A percentile compares a stretch with the other conserved stretches of the same genome.
phyloP scores from a whole-genome alignment of 2,113 vertebrate species.

The Aythya baeri region DNA sequence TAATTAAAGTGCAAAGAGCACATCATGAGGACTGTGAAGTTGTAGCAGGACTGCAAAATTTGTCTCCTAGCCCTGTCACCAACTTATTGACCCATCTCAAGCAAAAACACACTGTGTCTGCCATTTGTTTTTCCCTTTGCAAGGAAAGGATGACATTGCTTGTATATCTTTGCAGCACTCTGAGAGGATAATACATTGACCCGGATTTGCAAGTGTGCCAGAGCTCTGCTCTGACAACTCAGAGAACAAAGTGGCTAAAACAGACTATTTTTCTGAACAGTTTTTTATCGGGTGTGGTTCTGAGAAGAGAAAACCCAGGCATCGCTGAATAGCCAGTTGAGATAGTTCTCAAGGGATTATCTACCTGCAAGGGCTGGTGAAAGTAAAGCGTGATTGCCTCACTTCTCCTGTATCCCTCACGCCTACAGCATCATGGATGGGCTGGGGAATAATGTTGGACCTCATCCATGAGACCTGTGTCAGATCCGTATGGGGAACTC shows the following conservation, averaged over 20 bases:
- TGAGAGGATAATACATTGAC: not conserved
- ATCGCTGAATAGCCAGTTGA: not conserved
- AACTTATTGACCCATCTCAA: not conserved
- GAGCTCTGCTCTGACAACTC: not conserved
- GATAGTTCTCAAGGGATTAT: not conserved
- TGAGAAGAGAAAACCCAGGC: not conserved
- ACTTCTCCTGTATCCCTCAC: not conserved
- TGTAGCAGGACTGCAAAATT: not conserved
- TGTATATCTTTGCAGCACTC: not conserved
- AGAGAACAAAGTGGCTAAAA: not conserved
- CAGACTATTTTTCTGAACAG: not conserved
- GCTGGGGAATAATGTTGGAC: not conserved
- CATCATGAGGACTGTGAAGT: not conserved
- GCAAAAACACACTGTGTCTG: not conserved
- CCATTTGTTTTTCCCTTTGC: not conserved
- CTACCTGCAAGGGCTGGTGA: not conserved
- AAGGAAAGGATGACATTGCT: not conserved
- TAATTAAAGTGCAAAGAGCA: conserved; percentile 29
- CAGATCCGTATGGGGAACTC: not conserved
- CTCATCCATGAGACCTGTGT: not conserved
- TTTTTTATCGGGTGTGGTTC: not conserved
- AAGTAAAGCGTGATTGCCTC: not conserved
- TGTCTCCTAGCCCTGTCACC: not conserved
- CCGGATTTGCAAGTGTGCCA: not conserved
- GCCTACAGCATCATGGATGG: not conserved